Evolutionary conservation across 2,888 invertebrate genomes (phyloP).

Genomic region (Cheilosia scutellata): DNA sequence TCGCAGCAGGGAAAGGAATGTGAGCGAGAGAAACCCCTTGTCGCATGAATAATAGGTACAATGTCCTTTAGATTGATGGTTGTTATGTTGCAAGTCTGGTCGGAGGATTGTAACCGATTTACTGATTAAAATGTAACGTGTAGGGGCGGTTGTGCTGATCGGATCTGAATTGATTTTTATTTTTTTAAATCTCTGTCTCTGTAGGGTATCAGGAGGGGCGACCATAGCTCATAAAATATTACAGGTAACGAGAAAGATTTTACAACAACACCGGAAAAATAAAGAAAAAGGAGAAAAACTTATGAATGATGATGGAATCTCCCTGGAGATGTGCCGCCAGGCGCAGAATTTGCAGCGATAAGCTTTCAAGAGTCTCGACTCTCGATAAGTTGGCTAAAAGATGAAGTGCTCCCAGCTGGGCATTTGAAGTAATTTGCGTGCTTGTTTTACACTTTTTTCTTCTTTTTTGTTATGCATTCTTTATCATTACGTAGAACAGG

Average conservation of each 20-base stretch:
- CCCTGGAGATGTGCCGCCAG: constrained; percentile 29
- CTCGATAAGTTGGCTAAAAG: constrained; percentile 42
- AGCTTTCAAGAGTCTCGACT: constrained; percentile 47
- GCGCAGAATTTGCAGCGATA: constrained; percentile 13
- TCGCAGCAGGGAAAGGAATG: not conserved
- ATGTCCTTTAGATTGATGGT: constrained; percentile 10
- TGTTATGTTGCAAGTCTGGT: not conserved
- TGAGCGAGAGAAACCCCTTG: constrained; percentile 34
- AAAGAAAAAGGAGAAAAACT: constrained; percentile 8
- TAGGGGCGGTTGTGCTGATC: constrained; percentile 11
- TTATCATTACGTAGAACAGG: not conserved
- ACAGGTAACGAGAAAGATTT: constrained; percentile 22
- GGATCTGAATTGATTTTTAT: constrained; percentile 51
- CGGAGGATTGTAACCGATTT: constrained; percentile 28
- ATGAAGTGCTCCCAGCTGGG: constrained; percentile 59
- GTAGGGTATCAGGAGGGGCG: not conserved
- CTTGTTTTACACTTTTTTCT: constrained; percentile 27
- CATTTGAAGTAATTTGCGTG: constrained; percentile 60
- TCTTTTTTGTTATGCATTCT: not conserved
- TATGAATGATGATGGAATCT: constrained; percentile 67
- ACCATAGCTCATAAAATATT: constrained; percentile 15
- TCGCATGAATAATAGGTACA: constrained; percentile 62
- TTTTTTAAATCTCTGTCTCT: not conserved
- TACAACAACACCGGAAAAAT: not conserved
- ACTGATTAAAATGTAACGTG: constrained; percentile 15